Base-by-base conservation (phyloP, 2,888 invertebrate species). In the Geotrupes spiniger region DNA sequence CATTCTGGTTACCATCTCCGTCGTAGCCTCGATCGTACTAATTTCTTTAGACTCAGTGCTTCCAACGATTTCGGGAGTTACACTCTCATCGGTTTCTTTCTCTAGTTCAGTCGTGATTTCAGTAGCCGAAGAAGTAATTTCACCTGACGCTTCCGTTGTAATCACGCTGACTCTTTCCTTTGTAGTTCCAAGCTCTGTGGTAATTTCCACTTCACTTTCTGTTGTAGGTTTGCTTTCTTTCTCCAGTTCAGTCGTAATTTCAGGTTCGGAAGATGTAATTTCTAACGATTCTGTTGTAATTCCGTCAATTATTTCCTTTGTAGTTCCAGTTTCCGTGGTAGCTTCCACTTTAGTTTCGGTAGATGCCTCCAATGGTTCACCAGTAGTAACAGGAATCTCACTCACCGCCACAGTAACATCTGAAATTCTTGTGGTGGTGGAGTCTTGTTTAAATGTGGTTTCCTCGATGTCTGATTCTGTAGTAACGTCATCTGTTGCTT, bases 311-410 rank as follows among this genome's bases (percentile, higher is more conserved):
- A 53, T n/a, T n/a, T n/a, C n/a, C n/a, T n/a, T n/a, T n/a, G 60
- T 56, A 11, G 47, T 51, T 40, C 57, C 58, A 31, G 61, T 62
- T 38, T 36, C 47, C 11, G 39, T 36, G 2, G 53, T 57, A 11
- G 48, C 47, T 47, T 54, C 53, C 2, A 57, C 31, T 37, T 42
- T 38, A 27, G 15, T 44, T 39, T 49, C 16, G 31, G 31, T 25
- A 17, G 38, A 31, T 11, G 31, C 31, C 8, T 45, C 8, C 21
- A 12, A 21, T 21, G 6, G 4, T 21, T 21, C 33, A 5, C 29
- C 29, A 10, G 29, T 29, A 4, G 29, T 11, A 29, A 6, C 1
- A 4, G 29, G 29, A 5, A 11, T 11, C 11, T 41, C 42, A 12
- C 39, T 26, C 12, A 25, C 25, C 8, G 28, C 27, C 11, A 27